Evolutionary conservation across 1,140 invertebrate species (phyloP).

Genomic region (Bombyx mandarina): DNA sequence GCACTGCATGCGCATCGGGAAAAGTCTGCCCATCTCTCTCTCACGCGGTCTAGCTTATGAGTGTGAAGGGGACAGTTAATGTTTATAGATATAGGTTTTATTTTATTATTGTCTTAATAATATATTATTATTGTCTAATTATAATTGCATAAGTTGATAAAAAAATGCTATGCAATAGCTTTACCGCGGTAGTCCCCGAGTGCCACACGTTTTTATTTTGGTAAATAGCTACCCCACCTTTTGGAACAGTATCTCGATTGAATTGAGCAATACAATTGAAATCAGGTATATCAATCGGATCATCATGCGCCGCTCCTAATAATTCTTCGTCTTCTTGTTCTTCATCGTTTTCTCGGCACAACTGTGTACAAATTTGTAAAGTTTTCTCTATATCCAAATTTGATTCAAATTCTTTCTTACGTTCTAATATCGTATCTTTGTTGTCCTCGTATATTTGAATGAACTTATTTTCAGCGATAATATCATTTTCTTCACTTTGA

Average conservation of each 20-base stretch:
- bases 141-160: no score
- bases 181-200: no score
- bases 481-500: conserved; percentile 22
- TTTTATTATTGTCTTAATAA: no score
- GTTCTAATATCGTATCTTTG: conserved; percentile 10
- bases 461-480: conserved; percentile 17
- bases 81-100: no score
- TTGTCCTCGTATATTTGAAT: conserved; percentile 14
- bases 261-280: conserved; percentile 11
- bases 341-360: background rate
- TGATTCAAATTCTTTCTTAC: conserved; percentile 25
- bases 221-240: conserved; percentile 10
- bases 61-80: conserved; percentile 4
- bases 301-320: background rate
- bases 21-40: no score
- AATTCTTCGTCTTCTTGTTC: background rate
- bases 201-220: background rate
- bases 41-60: no score
- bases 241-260: conserved; percentile 10
- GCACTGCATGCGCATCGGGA: no score
- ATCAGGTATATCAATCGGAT: conserved; percentile 11
- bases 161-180: no score
- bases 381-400: conserved; percentile 24
- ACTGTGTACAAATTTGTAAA: background rate
- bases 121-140: no score